Evolutionary conservation across 2,888 invertebrate species (phyloP).

Genomic region (Trichogramma dendrolimi): DNA sequence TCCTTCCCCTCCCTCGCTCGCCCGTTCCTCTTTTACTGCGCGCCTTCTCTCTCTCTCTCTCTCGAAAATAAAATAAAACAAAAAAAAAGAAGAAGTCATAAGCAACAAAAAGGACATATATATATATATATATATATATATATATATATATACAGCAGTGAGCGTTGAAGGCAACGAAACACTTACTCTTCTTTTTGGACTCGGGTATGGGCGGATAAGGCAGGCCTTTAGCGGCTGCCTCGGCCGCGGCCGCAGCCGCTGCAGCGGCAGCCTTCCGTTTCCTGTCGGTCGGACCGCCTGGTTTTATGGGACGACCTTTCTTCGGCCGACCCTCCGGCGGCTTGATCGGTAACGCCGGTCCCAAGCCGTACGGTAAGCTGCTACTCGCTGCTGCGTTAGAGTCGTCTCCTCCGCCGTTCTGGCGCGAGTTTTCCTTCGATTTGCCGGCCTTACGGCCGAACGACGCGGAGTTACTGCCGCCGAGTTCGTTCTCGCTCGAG

Average conservation of each 20-base stretch:
- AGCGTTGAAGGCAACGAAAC: too few relatives aligned
- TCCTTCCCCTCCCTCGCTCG: too few relatives aligned
- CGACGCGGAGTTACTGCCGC: neutral
- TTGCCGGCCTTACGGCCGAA: slow-evolving; percentile 44
- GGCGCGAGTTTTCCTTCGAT: slow-evolving; percentile 36
- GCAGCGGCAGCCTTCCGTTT: slow-evolving; percentile 51
- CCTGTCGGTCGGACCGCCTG: slow-evolving; percentile 50
- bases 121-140: too few relatives aligned
- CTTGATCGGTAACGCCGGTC: neutral
- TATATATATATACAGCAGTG: too few relatives aligned
- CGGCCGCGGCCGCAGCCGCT: slow-evolving; percentile 41
- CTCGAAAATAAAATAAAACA: too few relatives aligned
- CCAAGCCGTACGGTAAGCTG: neutral
- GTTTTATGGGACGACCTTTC: slow-evolving; percentile 53
- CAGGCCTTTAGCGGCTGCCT: slow-evolving; percentile 31
- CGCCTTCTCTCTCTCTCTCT: too few relatives aligned
- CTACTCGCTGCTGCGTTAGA: slow-evolving; percentile 7
- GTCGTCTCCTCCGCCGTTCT: slow-evolving; percentile 10
- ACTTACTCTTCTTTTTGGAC: slow-evolving; percentile 16
- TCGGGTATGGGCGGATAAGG: slow-evolving; percentile 11
- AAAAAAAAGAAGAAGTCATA: too few relatives aligned
- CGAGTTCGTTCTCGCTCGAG: slow-evolving; percentile 54
- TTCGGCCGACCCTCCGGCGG: slow-evolving; percentile 43
- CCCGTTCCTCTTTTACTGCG: too few relatives aligned
- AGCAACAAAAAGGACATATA: too few relatives aligned